These are phyloP conservation scores for Schrankia costaestrigalis DNA, from an alignment of 2,888 invertebrate genomes.

Conservation along the genomic window DNA sequence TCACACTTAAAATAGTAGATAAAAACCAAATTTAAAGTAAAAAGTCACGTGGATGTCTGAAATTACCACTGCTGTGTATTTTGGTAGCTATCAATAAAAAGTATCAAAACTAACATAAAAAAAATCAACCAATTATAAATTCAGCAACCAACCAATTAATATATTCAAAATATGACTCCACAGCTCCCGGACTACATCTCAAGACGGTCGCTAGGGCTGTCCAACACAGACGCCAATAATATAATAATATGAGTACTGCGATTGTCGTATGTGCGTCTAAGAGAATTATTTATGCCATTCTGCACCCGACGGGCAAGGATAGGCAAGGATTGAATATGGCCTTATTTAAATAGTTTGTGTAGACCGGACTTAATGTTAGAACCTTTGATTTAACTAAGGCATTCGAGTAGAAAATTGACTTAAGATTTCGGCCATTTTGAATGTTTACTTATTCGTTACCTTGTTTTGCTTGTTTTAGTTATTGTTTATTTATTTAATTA, in stretches of 20 bases:
- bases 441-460: slow-evolving; percentile 1
- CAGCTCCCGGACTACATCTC: slow-evolving; percentile 60
- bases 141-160: slow-evolving; percentile 6
- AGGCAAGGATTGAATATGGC: slow-evolving; percentile 36
- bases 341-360: slow-evolving; percentile 62
- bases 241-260: slow-evolving; percentile 68
- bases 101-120: neutral
- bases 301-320: slow-evolving; percentile 43
- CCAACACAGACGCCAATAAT: slow-evolving; percentile 67
- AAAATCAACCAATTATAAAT: slow-evolving; percentile 5
- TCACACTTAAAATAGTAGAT: no score
- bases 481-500: no score
- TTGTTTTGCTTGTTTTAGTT: no score
- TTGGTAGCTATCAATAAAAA: no score
- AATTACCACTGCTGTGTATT: no score
- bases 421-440: slow-evolving; percentile 18
- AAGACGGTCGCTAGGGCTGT: slow-evolving; percentile 69
- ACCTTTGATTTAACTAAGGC: slow-evolving; percentile 50
- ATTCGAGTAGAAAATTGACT: slow-evolving; percentile 47
- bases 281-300: slow-evolving; percentile 73
- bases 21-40: no score
- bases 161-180: slow-evolving; percentile 15
- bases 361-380: slow-evolving; percentile 50
- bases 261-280: slow-evolving; percentile 76
- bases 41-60: no score